Percentiles rank a stretch among this genome's conserved stretches.
Conservation (phyloP, 2,113 vertebrate species). For the Heterocephalus glaber region DNA sequence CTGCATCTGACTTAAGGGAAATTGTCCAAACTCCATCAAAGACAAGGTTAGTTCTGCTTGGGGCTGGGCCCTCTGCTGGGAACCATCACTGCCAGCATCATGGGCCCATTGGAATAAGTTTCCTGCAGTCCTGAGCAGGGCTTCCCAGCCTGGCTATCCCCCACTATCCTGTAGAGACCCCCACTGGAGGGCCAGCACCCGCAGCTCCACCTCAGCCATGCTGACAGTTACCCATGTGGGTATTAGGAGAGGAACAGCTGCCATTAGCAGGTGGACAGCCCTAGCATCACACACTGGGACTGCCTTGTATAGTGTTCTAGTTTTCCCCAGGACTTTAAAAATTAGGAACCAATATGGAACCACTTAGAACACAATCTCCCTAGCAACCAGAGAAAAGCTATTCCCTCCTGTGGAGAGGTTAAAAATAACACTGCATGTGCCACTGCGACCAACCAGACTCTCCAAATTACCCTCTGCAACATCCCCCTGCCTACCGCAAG, state of each 20-base stretch:
- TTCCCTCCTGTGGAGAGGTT: slow-evolving; percentile 31
- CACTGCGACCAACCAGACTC: background rate
- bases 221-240: background rate
- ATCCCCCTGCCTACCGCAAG: background rate
- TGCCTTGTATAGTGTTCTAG: background rate
- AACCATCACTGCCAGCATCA: background rate
- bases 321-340: slow-evolving; percentile 45
- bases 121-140: background rate
- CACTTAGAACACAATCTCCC: slow-evolving; percentile 49
- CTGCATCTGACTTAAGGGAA: background rate
- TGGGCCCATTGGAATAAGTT: background rate
- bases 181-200: background rate
- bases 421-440: slow-evolving; percentile 61
- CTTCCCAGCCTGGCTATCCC: background rate
- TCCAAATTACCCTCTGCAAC: background rate
- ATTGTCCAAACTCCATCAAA: background rate
- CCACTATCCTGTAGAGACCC: background rate
- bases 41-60: background rate
- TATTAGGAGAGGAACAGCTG: background rate
- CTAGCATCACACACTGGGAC: background rate
- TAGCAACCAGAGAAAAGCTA: slow-evolving; percentile 55
- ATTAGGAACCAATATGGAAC: slow-evolving; percentile 50
- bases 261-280: background rate
- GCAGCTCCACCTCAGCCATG: background rate
- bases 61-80: background rate